Evolutionary conservation across 2,113 vertebrate species (phyloP), one percentile per base, ranked within the genome.

Genomic region (Myocastor coypus): DNA sequence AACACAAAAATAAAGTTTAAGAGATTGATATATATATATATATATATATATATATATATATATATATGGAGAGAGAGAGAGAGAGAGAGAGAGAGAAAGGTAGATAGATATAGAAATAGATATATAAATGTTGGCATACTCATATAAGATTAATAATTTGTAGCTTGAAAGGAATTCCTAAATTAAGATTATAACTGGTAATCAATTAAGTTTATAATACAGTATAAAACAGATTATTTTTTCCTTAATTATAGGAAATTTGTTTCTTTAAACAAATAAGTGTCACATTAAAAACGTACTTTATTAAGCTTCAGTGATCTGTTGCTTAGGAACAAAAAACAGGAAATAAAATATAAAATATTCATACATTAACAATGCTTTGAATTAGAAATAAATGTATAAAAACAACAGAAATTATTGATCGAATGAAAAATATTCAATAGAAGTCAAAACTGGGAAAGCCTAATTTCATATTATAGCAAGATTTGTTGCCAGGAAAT

Each of bases 121-220:
- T n/a, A n/a, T n/a, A n/a, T n/a, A n/a, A n/a, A n/a, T n/a, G n/a
- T n/a, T 61, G 34, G 34, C 19, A 22, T 55, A 52, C 42, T 71
- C 32, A 61, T 52, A 71, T 14, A 64, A 85, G 86, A 57, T 40
- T 57, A 92, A 69, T 87, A 1, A 2, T 52, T 63, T 22, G 4
- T 14, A 81, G 55, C 89, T 92, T 88, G 19, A 93, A 95, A 97
- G 50, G 4, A 73, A 77, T 87, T 81, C 17, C 5, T 9, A 78
- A 71, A 6, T 80, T 84, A n/a, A 69, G 1, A 0, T 92, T 61
- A 66, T n/a, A 42, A 1, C 0, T 30, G 71, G 68, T 46, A 64
- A 68, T 14, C 24, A 61, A 40, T 69, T 59, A 42, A 63, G 3
- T 32, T 68, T 85, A 30, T 1, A 26, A 32, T 73, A 10, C 0